Percentiles rank a stretch among this genome's conserved stretches.
phyloP scores from a whole-genome alignment of 1,140 invertebrate species.

The Trialeurodes vaporariorum region DNA sequence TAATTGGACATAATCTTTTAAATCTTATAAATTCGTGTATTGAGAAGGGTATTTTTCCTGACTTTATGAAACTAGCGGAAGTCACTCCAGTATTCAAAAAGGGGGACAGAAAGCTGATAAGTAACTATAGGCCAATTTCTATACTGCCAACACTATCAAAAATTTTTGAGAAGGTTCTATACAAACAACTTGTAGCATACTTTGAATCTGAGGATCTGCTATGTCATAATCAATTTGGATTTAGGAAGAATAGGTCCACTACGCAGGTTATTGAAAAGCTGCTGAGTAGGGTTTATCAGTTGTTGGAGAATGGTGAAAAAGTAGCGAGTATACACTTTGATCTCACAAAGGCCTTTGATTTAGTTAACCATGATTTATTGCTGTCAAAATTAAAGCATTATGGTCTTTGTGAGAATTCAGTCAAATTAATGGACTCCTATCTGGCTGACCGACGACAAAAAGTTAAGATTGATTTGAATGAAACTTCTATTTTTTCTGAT shows the following conservation, averaged over 20 bases:
- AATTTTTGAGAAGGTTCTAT: conserved; percentile 2
- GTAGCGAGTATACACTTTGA: neutral
- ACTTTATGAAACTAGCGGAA: neutral
- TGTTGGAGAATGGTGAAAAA: neutral
- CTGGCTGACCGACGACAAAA: neutral
- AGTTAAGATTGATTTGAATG: neutral
- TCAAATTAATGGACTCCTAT: neutral
- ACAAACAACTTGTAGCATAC: neutral
- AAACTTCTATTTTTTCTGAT: neutral
- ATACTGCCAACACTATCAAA: conserved; percentile 3
- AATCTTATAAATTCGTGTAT: neutral
- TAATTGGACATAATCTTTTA: neutral
- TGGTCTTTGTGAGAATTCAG: neutral
- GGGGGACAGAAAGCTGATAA: neutral
- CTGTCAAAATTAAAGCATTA: neutral
- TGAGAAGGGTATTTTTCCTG: neutral
- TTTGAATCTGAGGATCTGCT: neutral
- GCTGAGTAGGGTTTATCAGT: neutral
- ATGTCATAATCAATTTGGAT: neutral
- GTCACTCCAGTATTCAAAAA: conserved; percentile 1
- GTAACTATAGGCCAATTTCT: conserved; percentile 6
- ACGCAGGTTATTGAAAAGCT: neutral
- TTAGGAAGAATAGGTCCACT: neutral
- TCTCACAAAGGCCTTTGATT: neutral
- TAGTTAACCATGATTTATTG: neutral